Percentiles rank a stretch among this genome's conserved stretches.
These are phyloP conservation scores for Telmatochromis sp. DNA, from an alignment of 2,113 vertebrate genomes.

Conservation along the genomic window DNA sequence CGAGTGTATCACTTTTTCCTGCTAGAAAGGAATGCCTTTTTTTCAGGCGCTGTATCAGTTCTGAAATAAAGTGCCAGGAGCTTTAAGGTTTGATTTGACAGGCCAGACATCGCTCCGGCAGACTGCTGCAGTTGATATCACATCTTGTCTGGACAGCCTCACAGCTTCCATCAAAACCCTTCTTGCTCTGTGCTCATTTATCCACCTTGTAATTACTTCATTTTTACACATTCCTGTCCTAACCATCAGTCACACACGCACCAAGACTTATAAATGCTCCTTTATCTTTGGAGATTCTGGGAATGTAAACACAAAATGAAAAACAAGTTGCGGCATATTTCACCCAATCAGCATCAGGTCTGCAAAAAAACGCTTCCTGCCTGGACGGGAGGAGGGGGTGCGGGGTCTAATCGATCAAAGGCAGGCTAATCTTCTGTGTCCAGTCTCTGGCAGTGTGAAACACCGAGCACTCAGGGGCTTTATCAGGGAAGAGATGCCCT, in stretches of 20 bases:
- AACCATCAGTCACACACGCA: neutral
- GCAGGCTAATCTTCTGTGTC: conserved; percentile 25
- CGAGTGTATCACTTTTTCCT: neutral
- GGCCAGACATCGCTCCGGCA: neutral
- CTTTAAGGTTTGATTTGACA: conserved; percentile 8
- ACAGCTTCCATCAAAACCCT: neutral
- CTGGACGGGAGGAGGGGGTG: neutral
- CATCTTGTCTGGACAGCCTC: neutral
- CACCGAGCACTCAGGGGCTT: neutral
- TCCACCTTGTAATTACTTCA: neutral
- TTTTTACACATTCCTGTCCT: neutral
- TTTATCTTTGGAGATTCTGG: neutral
- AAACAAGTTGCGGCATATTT: conserved; percentile 10
- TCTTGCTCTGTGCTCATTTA: neutral
- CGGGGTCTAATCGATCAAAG: conserved; percentile 45
- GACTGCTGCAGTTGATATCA: neutral
- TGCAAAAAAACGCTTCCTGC: conserved; percentile 17
- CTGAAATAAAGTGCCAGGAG: neutral
- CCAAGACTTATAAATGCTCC: neutral
- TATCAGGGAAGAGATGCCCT: conserved; percentile 50
- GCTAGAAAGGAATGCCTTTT: neutral
- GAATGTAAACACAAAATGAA: conserved; percentile 15
- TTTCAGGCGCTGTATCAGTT: neutral
- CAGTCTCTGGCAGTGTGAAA: neutral
- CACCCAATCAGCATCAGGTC: neutral